phyloP scores from a whole-genome alignment of 1,140 invertebrate genomes.

The Drosophila eugracilis region DNA sequence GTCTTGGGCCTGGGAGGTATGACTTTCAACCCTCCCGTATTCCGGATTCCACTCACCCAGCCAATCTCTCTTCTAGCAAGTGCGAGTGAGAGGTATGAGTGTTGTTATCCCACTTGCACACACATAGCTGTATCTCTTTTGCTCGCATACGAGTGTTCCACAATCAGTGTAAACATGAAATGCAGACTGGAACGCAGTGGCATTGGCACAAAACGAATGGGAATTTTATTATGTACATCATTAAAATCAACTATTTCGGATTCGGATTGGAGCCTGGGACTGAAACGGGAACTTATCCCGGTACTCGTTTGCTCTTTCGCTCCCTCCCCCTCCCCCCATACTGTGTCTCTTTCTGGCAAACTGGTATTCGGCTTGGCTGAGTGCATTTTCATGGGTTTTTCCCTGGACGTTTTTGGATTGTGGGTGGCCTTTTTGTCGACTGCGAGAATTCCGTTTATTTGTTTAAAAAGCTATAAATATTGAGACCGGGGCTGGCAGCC shows the following conservation, averaged over 20 bases:
- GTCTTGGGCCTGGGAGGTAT: conserved; percentile 10
- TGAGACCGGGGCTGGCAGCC: conserved; percentile 50
- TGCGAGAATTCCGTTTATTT: conserved; percentile 83
- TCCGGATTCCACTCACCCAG: conserved; percentile 61
- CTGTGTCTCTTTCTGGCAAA: conserved; percentile 6
- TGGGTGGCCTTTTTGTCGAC: conserved; percentile 58
- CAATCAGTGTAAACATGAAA: conserved; percentile 69
- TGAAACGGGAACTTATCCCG: conserved; percentile 49
- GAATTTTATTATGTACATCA: conserved; percentile 85
- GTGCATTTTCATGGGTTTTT: conserved; percentile 67
- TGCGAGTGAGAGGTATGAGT: conserved; percentile 6
- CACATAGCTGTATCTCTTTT: conserved; percentile 24
- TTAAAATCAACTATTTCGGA: conserved; percentile 85
- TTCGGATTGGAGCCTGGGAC: conserved; percentile 80
- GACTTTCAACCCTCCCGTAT: conserved; percentile 35
- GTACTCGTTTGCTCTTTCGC: conserved; percentile 17
- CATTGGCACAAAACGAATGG: conserved; percentile 85
- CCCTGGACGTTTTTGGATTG: conserved; percentile 17
- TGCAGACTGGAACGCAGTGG: conserved; percentile 73
- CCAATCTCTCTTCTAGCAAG: conserved; percentile 29
- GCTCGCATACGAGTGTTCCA: conserved; percentile 44
- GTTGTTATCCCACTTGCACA: conserved; percentile 19
- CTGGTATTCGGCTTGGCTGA: conserved; percentile 46
- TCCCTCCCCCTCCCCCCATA: background rate
- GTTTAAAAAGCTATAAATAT: conserved; percentile 85